Evolutionary conservation across 1,140 invertebrate genomes (phyloP).

Genomic region (Laodelphax striatellus): DNA sequence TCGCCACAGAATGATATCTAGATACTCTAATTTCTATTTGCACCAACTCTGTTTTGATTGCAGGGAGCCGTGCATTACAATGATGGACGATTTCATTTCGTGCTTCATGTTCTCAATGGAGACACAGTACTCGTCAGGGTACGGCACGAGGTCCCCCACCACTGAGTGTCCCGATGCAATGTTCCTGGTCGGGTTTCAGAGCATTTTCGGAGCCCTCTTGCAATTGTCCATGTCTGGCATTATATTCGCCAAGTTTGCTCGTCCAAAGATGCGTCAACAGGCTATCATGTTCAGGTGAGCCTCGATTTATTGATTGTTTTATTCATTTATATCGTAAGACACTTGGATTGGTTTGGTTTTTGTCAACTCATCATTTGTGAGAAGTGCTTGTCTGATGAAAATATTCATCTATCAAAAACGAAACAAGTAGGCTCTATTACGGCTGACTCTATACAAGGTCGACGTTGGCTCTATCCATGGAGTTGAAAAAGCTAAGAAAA

Average conservation of each 20-base stretch:
- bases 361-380: too few species aligned
- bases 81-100: constrained; percentile 44
- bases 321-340: background rate
- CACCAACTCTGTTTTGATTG: background rate
- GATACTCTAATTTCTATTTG: constrained; percentile 16
- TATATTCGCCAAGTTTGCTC: constrained; percentile 52
- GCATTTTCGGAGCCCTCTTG: constrained; percentile 48
- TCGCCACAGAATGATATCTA: too few species aligned
- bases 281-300: constrained; percentile 50
- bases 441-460: too few species aligned
- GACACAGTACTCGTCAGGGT: constrained; percentile 50
- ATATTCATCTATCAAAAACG: too few species aligned
- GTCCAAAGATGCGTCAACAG: constrained; percentile 53
- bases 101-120: constrained; percentile 50
- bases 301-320: background rate
- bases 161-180: constrained; percentile 56
- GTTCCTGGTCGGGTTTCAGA: constrained; percentile 56
- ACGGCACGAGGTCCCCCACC: constrained; percentile 46
- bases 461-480: too few species aligned
- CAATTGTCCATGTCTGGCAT: constrained; percentile 45
- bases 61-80: constrained; percentile 37
- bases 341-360: too few species aligned
- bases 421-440: too few species aligned
- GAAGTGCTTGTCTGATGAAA: too few species aligned
- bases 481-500: too few species aligned